Evolutionary conservation across 2,113 vertebrate species (phyloP).

Genomic region (Oenanthe melanoleuca): DNA sequence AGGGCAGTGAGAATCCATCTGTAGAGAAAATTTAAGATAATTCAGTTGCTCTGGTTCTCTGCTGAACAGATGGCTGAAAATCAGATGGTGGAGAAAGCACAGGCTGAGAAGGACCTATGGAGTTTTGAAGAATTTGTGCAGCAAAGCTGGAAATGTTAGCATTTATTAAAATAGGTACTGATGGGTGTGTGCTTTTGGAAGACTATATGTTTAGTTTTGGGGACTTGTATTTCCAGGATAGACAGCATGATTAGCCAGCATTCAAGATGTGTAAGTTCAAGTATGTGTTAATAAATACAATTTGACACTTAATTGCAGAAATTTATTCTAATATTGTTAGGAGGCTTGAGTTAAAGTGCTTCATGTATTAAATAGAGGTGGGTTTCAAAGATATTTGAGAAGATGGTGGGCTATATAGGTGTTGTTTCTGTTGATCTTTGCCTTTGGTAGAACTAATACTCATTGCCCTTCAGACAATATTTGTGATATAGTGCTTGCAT

Average conservation of each 20-base stretch:
- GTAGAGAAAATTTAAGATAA: not conserved
- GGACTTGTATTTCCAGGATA: not conserved
- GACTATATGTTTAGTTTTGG: not conserved
- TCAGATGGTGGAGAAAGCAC: not conserved
- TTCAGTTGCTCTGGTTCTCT: not conserved
- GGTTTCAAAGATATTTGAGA: not conserved
- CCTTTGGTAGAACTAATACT: not conserved
- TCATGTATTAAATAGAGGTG: not conserved
- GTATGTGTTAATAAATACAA: not conserved
- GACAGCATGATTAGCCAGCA: not conserved
- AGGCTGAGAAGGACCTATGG: not conserved
- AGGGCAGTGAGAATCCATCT: not conserved
- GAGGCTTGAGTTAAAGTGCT: not conserved
- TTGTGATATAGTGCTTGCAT: not conserved
- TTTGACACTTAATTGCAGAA: not conserved
- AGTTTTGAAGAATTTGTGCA: not conserved
- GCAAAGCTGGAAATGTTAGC: not conserved
- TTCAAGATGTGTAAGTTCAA: not conserved
- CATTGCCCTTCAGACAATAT: not conserved
- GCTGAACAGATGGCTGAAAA: not conserved
- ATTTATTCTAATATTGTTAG: not conserved
- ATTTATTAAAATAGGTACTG: not conserved
- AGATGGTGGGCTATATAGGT: rapidly evolving
- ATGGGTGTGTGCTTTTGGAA: not conserved
- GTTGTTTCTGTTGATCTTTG: not conserved